Evolutionary conservation across 2,888 invertebrate genomes (phyloP), one percentile per base, ranked within the genome.

Genomic region (Atrina japonica): DNA sequence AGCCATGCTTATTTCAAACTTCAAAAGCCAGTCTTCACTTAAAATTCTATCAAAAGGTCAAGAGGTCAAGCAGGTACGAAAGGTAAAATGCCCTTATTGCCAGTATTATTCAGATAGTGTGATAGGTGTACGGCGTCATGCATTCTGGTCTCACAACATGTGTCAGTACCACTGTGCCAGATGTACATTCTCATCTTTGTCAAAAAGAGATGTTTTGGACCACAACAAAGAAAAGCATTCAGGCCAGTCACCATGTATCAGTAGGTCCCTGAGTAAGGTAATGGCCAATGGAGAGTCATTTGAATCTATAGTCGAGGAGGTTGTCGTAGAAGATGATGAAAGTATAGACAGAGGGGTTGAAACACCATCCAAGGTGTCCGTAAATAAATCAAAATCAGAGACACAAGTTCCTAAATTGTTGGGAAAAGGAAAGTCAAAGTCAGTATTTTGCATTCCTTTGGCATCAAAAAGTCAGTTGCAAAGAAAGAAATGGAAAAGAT

Each of bases 131-230:
- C 29, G 58, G 23, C 58, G 56, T 21, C 66, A 66, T 58, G 66
- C 66, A 25, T 66, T 66, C 50, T 66, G 66, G 66, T 40, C 41
- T n/a, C 66, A 66, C 27, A 66, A 66, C 27, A 49, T 50, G 55
- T 58, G 58, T 49, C 40, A 74, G 55, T 80, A 74, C 47, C 53
- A 73, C 49, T 80, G 80, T 58, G 72, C 65, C 1, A 52, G 67
- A 23, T 80, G 80, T 65, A 35, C 73, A 0, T 80, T 40, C 30
- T 47, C 43, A 27, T 43, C 56, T n/a, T 35, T 55, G 35, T 58
- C 56, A 2, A 58, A 47, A 35, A 30, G n/a, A 35, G 66, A 66
- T n/a, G 58, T 45, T 40, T 58, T 66, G 3, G 49, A 23, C 16
- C 66, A 66, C 40, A 58, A 40, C 41, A 45, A 58, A n/a, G 45